Conservation (phyloP, 2,888 invertebrate species). For the Oithona nana region DNA sequence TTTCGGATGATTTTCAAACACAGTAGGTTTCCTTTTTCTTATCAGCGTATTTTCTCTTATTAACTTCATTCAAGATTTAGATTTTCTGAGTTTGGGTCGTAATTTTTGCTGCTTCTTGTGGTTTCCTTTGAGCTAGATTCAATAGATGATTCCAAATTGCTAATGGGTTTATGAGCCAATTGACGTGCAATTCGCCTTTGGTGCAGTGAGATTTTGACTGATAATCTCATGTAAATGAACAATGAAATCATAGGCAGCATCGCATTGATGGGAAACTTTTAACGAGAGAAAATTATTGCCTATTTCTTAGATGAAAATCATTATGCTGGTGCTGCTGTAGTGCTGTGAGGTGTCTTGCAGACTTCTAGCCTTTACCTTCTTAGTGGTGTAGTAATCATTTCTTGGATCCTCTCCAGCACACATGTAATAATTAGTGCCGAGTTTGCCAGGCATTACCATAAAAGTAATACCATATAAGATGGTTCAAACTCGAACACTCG, state of each 20-base stretch:
- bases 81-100: too few species aligned
- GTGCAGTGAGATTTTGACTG: neutral
- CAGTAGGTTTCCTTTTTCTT: too few species aligned
- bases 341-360: too few species aligned
- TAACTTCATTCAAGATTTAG: too few species aligned
- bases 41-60: neutral
- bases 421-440: neutral
- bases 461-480: neutral
- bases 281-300: neutral
- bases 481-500: neutral
- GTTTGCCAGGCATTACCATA: neutral
- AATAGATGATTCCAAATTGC: neutral
- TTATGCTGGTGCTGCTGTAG: too few species aligned
- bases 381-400: neutral
- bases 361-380: neutral
- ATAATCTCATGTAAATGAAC: neutral
- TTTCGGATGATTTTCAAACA: too few species aligned
- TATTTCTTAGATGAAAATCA: too few species aligned
- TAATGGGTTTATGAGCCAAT: too few species aligned
- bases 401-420: neutral
- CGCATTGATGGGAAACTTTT: neutral
- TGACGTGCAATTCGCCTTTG: neutral
- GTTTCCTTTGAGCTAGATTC: neutral
- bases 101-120: too few species aligned
- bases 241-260: neutral